A percentile compares a stretch with the other conserved stretches of the same genome.
Conservation (phyloP, 2,797 vertebrate genomes). For the Meriones psammophilus region DNA sequence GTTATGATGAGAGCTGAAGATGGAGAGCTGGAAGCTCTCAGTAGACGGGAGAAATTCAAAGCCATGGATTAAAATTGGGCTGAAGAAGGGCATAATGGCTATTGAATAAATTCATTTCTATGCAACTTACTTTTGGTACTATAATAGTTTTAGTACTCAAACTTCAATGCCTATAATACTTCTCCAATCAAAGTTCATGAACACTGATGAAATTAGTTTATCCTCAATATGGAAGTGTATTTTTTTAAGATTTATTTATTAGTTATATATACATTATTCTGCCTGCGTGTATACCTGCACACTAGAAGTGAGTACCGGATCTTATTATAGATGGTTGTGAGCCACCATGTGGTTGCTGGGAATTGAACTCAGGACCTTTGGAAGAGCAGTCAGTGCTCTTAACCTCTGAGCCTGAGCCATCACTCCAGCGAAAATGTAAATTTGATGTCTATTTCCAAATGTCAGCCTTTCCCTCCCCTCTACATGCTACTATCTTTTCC, state of each 20-base stretch:
- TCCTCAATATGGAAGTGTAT: conserved; percentile 11
- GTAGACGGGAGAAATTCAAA: conserved; percentile 21
- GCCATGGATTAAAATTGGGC: conserved; percentile 15
- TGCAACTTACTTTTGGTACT: conserved; percentile 20
- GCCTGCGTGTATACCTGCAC: too few relatives aligned
- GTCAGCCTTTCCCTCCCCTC: not conserved
- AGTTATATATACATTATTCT: too few relatives aligned
- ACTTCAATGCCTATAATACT: conserved; percentile 24
- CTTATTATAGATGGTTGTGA: too few relatives aligned
- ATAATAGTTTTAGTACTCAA: conserved; percentile 18
- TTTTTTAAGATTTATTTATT: too few relatives aligned
- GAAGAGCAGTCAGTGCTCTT: too few relatives aligned
- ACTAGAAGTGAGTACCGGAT: too few relatives aligned
- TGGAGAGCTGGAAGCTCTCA: conserved; percentile 19
- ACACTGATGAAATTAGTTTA: conserved; percentile 9
- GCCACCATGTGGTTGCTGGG: too few relatives aligned
- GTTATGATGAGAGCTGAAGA: conserved; percentile 14
- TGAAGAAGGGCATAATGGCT: not conserved
- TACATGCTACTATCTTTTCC: not conserved
- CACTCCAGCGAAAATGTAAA: not conserved
- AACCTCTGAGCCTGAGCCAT: too few relatives aligned
- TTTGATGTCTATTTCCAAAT: not conserved
- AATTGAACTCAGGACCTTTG: too few relatives aligned
- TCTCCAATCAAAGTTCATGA: conserved; percentile 43
- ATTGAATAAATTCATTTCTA: conserved; percentile 15